Percentiles rank a stretch among this genome's conserved stretches.
These are phyloP conservation scores for Andrena bucephala DNA, from an alignment of 2,888 invertebrate genomes.

Conservation along the genomic window DNA sequence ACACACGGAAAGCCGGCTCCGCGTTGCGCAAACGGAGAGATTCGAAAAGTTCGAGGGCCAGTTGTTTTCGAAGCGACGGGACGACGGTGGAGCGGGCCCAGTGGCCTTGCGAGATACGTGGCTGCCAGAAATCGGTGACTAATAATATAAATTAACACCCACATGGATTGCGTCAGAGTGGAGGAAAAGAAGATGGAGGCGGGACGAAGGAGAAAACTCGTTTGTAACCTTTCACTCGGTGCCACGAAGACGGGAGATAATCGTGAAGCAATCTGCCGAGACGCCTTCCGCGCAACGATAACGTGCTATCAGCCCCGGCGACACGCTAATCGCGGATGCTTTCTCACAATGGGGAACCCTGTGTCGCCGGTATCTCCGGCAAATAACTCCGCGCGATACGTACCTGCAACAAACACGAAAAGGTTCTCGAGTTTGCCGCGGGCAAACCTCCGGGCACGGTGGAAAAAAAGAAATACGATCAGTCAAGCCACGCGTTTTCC, in stretches of 20 bases:
- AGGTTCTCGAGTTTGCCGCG: neutral
- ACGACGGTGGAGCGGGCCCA: neutral
- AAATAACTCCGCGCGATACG: slow-evolving; percentile 50
- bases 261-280: slow-evolving; percentile 66
- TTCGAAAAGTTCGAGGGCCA: neutral
- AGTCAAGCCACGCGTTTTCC: slow-evolving; percentile 21
- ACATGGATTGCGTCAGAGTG: slow-evolving; percentile 66
- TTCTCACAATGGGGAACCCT: slow-evolving; percentile 51
- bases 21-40: slow-evolving; percentile 7
- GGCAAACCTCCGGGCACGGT: neutral
- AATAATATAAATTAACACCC: slow-evolving; percentile 73
- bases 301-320: slow-evolving; percentile 54
- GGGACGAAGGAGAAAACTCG: slow-evolving; percentile 59
- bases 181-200: slow-evolving; percentile 18
- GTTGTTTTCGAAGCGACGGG: slow-evolving; percentile 3
- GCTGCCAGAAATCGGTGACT: slow-evolving; percentile 55
- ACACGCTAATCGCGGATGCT: slow-evolving; percentile 48
- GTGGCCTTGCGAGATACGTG: slow-evolving; percentile 27
- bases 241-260: slow-evolving; percentile 53
- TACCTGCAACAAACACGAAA: slow-evolving; percentile 49
- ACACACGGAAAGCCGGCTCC: neutral
- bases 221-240: slow-evolving; percentile 74
- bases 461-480: neutral
- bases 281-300: slow-evolving; percentile 68
- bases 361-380: slow-evolving; percentile 43